phyloP scores from a whole-genome alignment of 2,888 invertebrate genomes.

The Polydrusus tereticollis region DNA sequence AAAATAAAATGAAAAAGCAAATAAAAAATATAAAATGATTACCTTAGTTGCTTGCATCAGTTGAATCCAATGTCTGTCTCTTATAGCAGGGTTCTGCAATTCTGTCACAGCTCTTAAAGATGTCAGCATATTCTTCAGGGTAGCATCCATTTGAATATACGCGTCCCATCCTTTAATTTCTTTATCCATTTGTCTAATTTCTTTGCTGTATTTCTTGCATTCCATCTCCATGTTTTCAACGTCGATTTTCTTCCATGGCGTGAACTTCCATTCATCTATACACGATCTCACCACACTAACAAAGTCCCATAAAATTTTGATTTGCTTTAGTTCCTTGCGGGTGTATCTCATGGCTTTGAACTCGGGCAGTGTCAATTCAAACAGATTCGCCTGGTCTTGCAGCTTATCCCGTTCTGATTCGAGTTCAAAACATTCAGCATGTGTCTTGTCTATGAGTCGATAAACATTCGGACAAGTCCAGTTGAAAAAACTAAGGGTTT shows the following conservation, averaged over 20 bases:
- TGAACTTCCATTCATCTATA: conserved; percentile 93
- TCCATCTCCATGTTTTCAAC: conserved; percentile 96
- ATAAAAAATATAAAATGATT: conserved; percentile 41
- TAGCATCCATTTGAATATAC: conserved; percentile 82
- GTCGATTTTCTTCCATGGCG: conserved; percentile 94
- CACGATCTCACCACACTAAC: conserved; percentile 83
- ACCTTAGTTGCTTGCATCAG: conserved; percentile 94
- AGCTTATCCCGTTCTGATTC: conserved; percentile 78
- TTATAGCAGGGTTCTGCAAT: conserved; percentile 93
- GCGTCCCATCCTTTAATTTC: conserved; percentile 85
- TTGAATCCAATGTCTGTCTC: conserved; percentile 94
- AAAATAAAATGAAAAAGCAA: too few relatives aligned
- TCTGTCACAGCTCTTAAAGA: conserved; percentile 93
- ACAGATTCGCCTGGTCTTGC: conserved; percentile 82
- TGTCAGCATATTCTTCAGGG: conserved; percentile 92
- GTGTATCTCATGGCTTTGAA: conserved; percentile 81
- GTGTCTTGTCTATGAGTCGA: conserved; percentile 76
- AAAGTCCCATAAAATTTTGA: conserved; percentile 93
- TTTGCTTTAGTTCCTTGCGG: conserved; percentile 80
- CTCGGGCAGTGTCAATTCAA: conserved; percentile 89
- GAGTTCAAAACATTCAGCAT: conserved; percentile 75
- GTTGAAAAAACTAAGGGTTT: conserved; percentile 71
- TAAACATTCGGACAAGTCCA: conserved; percentile 79
- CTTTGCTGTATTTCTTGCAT: conserved; percentile 90
- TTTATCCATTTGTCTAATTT: conserved; percentile 83